A percentile compares a stretch with the other conserved stretches of the same genome.
Evolutionary conservation across 2,113 vertebrate species (phyloP).

Genomic region (Picathartes gymnocephalus): DNA sequence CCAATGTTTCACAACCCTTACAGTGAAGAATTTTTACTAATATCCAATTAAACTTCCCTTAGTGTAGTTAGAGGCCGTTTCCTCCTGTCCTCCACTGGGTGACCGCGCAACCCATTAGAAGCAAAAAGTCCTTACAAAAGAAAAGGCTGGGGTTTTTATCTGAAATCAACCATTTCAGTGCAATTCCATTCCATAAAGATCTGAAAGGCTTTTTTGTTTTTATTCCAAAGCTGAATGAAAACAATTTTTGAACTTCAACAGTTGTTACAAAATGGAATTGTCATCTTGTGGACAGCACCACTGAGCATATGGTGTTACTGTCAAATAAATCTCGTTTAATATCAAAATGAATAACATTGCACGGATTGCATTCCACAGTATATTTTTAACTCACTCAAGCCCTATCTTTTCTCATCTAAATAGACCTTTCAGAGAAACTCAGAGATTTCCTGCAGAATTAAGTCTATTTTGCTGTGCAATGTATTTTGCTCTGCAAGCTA

Average conservation of each 20-base stretch:
- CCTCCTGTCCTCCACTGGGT: neutral
- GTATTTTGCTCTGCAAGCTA: neutral
- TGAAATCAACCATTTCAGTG: conserved; percentile 1
- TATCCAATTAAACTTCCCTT: neutral
- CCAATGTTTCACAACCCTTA: neutral
- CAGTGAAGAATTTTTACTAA: neutral
- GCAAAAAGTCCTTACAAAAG: neutral
- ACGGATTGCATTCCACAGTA: neutral
- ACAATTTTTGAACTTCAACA: conserved; percentile 50
- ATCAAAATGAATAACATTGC: conserved; percentile 35
- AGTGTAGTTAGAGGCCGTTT: neutral
- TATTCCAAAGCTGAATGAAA: conserved; percentile 40
- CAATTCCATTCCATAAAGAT: neutral
- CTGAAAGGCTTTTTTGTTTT: conserved; percentile 56
- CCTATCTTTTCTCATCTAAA: conserved; percentile 41
- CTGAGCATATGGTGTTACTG: conserved; percentile 49
- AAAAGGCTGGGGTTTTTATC: neutral
- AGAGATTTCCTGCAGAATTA: neutral
- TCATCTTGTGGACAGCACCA: conserved; percentile 51
- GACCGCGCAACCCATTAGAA: neutral
- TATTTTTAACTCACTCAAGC: conserved; percentile 31
- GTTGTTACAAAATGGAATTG: conserved; percentile 56
- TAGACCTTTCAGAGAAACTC: neutral
- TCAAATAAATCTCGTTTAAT: conserved; percentile 50
- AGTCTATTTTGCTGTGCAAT: neutral